Base-by-base conservation (phyloP, 2,113 vertebrate species). In the Cynoglossus semilaevis region DNA sequence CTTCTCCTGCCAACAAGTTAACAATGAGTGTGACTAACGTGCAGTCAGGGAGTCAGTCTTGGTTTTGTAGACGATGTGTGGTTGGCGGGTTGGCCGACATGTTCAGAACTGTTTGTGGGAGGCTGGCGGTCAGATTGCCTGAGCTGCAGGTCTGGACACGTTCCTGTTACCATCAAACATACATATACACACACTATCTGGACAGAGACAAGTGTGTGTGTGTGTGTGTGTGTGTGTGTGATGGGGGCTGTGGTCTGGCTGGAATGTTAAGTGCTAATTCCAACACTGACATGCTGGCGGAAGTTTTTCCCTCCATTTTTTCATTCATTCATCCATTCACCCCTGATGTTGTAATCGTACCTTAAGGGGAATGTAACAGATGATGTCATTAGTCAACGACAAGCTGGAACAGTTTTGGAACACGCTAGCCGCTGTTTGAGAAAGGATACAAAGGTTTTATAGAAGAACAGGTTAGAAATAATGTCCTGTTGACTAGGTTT, bases 71-170 rank as follows among this genome's bases (percentile, higher is more conserved):
- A 63, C 9, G 4, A 13, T 51, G 53, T 73, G 68, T 29, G 74
- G 76, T 56, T 8, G 63, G 65, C 36, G 52, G 63, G 65, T 29
- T 55, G 40, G 10, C 12, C 47, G 67, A 65, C 81, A 4, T 81
- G 83, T 87, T 76, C 55, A 60, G 81, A 87, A 34, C 71, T 58
- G 82, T 77, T 69, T 57, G 1, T 8, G 18, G 54, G 69, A 65
- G 48, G 42, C 37, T 78, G 78, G 63, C 59, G 61, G 69, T 72
- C 78, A 76, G 68, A 64, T 43, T 52, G 52, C 17, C 43, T 59
- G 15, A 52, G 54, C 59, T 16, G 60, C 85, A 79, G 42, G 85
- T 61, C 65, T 36, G 52, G 47, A 52, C 85, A 69, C 2, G 74
- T 58, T 65, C 22, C 50, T n/a, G 55, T 51, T 57, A 14, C 58